Evolutionary conservation across 2,888 invertebrate genomes (phyloP), one percentile per base, ranked within the genome.

Genomic region (Sinotaia quadrata): DNA sequence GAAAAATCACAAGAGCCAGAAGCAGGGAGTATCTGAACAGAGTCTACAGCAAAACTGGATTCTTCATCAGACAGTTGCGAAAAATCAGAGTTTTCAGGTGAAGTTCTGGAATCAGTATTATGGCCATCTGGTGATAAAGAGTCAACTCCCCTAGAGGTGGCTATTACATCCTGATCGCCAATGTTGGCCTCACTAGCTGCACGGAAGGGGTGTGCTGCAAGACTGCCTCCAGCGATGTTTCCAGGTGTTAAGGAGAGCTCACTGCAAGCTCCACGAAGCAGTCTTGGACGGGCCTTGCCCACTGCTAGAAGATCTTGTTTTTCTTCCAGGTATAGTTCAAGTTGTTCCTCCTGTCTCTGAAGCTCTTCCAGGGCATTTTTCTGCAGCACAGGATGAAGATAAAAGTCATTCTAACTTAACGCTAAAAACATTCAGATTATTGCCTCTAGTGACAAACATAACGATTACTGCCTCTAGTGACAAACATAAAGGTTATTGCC

Each of bases 281-380:
- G 80, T 2, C 73, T 71, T 10, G 82, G 83, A 21, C 67, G 68
- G 37, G 77, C 79, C 12, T 71, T 51, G 8, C 69, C 63, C 0
- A 84, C 83, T 44, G 75, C 76, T 44, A 76, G 63, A 37, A 84
- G 67, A 44, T 82, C 82, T 62, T 80, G 72, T 57, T 81, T 83
- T 73, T 84, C 83, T 69, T 82, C 80, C 47, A 84, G 75, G 58
- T 81, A 84, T 18, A 79, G 71, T 62, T 82, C 78, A 44, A 84
- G 68, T 71, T 82, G 80, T 47, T 80, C 77, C 60, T 80, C 76
- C 51, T 80, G 73, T 21, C 73, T 68, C 41, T 76, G 69, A 2
- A 83, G 75, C 51, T 76, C 71, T 63, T 75, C 74, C 58, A 73
- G 58, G 75, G 79, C 70, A 12, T 51, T 34, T 8, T 56, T 67